Conservation (phyloP, 1,140 invertebrate species). For the Nomia melanderi region DNA sequence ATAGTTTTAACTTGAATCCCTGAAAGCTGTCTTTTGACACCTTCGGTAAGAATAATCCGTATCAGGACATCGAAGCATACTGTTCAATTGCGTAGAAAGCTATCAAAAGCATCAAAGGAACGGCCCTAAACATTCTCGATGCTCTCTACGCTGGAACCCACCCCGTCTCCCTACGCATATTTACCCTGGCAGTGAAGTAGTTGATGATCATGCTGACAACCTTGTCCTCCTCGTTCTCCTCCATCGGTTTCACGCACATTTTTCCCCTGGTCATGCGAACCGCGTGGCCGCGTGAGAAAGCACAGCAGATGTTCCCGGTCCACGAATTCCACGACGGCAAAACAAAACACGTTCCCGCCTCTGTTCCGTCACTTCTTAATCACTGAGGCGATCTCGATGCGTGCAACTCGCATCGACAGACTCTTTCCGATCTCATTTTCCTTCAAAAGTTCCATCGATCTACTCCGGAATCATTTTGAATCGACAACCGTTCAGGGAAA, state of each 20-base stretch:
- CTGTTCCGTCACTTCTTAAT: neutral
- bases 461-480: neutral
- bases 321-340: neutral
- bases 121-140: neutral
- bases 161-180: conserved; percentile 29
- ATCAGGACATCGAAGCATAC: neutral
- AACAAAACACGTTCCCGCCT: neutral
- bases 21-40: neutral
- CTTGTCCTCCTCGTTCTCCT: conserved; percentile 73
- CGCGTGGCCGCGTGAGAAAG: conserved; percentile 23
- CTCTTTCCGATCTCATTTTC: neutral
- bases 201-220: conserved; percentile 77
- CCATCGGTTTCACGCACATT: conserved; percentile 72
- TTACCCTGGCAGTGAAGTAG: conserved; percentile 78
- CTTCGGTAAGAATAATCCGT: neutral
- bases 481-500: no score
- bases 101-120: neutral
- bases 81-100: neutral
- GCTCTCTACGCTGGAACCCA: neutral
- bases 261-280: conserved; percentile 53
- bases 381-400: neutral
- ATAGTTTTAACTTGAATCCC: no score
- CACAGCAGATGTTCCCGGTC: conserved; percentile 12
- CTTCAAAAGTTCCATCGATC: neutral
- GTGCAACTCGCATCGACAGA: neutral